Base-by-base conservation (phyloP, 2,888 invertebrate genomes). In the Taenaris catops region DNA sequence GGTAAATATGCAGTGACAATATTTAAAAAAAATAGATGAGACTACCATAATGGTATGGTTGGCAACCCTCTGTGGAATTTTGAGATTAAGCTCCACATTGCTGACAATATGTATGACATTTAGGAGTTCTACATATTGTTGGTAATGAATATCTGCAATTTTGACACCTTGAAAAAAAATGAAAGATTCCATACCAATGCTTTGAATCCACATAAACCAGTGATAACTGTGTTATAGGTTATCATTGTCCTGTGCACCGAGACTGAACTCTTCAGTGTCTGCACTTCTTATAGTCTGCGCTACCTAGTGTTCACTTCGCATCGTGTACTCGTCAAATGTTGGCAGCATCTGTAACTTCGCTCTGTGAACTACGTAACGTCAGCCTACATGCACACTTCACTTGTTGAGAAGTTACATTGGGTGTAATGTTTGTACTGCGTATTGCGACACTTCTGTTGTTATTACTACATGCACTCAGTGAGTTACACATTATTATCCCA, bases 221-320 rank as follows among this genome's bases (percentile, higher is more conserved):
- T 86, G 86, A 86, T 84, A 86, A 84, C 84, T 86, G 79, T 86
- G 86, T 86, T 86, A 86, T 86, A 86, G 86, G 86, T 86, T 86
- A 86, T 84, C 86, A 84, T 86, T 86, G 84, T 83, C 86, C 80
- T 83, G 86, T 86, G 84, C 86, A 81, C 81, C 84, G 86, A 83
- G 86, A 80, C 63, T 66, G 74, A 81, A 80, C 70, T 73, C 86
- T 67, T 71, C 86, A 78, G 84, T 81, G 81, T 79, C 86, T 83
- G 84, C 86, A 84, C 86, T 81, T 66, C 83, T 86, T 80, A 81
- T 84, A 75, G 75, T 83, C 86, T 83, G 80, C 86, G 84, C 86
- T 80, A 79, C 86, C 83, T 86, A 86, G 84, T 65, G 78, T 84
- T 74, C 78, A 74, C 86, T 68, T 65, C 79, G 73, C 86, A 71